phyloP scores from a whole-genome alignment of 2,113 vertebrate species.

The Pelecanus crispus region DNA sequence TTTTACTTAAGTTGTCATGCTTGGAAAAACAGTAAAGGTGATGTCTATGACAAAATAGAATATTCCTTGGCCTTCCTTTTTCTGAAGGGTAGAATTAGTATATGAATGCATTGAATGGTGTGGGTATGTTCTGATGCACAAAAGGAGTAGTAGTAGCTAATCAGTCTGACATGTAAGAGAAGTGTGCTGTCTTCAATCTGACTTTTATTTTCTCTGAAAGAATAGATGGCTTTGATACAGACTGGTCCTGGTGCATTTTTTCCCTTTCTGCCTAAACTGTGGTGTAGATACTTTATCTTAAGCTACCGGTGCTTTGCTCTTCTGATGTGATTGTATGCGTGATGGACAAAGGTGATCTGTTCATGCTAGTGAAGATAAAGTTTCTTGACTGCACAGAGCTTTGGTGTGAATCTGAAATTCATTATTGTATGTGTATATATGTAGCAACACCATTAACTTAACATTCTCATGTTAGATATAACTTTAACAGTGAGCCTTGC shows the following conservation, averaged over 20 bases:
- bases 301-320: background rate
- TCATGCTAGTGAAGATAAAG: background rate
- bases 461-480: background rate
- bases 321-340: background rate
- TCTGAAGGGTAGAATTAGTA: slow-evolving; percentile 36
- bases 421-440: background rate
- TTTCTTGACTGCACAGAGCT: background rate
- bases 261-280: background rate
- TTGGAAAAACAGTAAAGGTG: slow-evolving; percentile 76
- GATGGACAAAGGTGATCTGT: background rate
- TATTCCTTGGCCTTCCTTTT: slow-evolving; percentile 69
- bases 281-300: background rate
- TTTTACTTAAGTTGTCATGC: slow-evolving; percentile 68
- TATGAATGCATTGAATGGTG: slow-evolving; percentile 21
- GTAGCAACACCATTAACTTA: background rate
- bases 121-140: slow-evolving; percentile 9
- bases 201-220: background rate
- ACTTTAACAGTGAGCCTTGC: background rate
- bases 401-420: background rate
- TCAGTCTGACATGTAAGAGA: background rate
- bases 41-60: slow-evolving; percentile 67
- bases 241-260: background rate
- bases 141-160: background rate
- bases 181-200: background rate
- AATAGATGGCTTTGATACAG: slow-evolving; percentile 33